A percentile compares a stretch with the other conserved stretches of the same genome.
These are phyloP conservation scores for Noturus placidus DNA, from an alignment of 2,113 vertebrate genomes.

Conservation along the genomic window DNA sequence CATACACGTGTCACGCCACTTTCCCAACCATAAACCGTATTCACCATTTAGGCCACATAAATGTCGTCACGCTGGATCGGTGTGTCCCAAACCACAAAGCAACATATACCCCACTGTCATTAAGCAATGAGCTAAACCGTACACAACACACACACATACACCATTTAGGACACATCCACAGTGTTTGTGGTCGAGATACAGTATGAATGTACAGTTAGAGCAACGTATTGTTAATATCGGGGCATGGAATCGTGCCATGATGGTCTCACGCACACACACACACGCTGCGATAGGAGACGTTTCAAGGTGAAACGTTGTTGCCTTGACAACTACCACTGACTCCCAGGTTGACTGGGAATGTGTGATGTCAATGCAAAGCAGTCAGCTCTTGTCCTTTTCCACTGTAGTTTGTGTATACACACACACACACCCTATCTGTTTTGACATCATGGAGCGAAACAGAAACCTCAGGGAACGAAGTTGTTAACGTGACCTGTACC, in stretches of 20 bases:
- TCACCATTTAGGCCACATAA: not conserved
- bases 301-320: slow-evolving; percentile 78
- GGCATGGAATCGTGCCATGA: not conserved
- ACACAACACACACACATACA: not conserved
- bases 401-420: slow-evolving; percentile 52
- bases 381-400: slow-evolving; percentile 63
- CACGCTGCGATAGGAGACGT: slow-evolving; percentile 58
- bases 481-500: not conserved
- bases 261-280: slow-evolving; percentile 18
- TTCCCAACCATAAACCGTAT: not conserved
- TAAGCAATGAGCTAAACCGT: not conserved
- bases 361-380: slow-evolving; percentile 74
- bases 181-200: too few species aligned
- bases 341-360: slow-evolving; percentile 77
- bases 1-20: not conserved
- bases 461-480: not conserved
- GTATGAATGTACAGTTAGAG: too few species aligned
- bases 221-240: not conserved
- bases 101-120: not conserved
- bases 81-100: not conserved
- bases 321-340: slow-evolving; percentile 84
- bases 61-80: not conserved
- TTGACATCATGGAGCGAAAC: slow-evolving; percentile 13
- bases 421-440: not conserved
- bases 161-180: not conserved